Evolutionary conservation across 1,140 invertebrate genomes (phyloP), one percentile per base, ranked within the genome.

Genomic region (Eumeta japonica): DNA sequence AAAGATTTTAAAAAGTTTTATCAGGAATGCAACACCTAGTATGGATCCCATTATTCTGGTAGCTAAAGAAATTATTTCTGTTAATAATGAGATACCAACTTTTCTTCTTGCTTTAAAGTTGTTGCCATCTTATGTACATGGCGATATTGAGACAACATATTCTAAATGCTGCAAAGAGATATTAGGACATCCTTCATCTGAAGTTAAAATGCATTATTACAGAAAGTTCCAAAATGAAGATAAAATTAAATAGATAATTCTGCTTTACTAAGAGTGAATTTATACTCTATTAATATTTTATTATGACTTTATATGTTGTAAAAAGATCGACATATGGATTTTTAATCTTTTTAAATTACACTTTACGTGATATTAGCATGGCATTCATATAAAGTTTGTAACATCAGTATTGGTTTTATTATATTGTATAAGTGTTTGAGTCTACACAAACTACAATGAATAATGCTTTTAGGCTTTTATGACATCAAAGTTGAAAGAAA

Each of bases 141-240:
- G 39, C 10, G 24, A 49, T 20, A 19, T 50, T 5, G 42, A 41
- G 16, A 11, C 14, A 10, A 28, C 32, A 4, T 36, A 28, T 16
- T 10, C 16, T 9, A 36, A 58, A 36, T 39, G 62, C 20, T 39
- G 45, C 3, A 34, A 56, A 11, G 39, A 39, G 40, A 30, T 61
- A 16, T 7, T 15, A 10, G 33, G 41, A 12, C 52, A 61, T 50
- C 43, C 58, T 9, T 52, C 52, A 11, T 3, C 16, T 3, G 50
- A 50, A 47, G 46, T 65, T 1, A 39, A 50, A 46, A 44, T 58
- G 28, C 42, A 51, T 31, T 58, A 39, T 38, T 27, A 43, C 27
- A 30, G 17, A 11, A 28, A 24, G 29, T 43, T 39, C n/a, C n/a
- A n/a, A n/a, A n/a, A n/a, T n/a, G n/a, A n/a, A n/a, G n/a, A n/a